phyloP scores from a whole-genome alignment of 2,113 vertebrate genomes.

The Apteryx mantelli region DNA sequence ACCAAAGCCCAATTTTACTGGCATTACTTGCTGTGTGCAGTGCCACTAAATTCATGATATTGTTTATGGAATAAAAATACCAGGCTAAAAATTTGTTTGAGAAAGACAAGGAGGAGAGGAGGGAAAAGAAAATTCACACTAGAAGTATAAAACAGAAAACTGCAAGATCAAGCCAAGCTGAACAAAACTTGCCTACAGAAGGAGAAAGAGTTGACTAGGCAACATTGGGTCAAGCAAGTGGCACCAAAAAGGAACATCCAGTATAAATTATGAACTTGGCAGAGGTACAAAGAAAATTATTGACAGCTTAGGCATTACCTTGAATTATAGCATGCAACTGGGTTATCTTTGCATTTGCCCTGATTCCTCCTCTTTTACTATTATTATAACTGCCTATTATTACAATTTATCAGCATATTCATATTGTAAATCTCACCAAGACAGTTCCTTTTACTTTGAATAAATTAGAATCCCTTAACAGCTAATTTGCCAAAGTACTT shows the following conservation, averaged over 20 bases:
- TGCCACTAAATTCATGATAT: background rate
- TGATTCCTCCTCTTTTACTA: background rate
- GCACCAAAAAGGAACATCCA: background rate
- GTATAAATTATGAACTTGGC: background rate
- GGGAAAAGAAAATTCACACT: background rate
- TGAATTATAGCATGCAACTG: background rate
- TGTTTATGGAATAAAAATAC: background rate
- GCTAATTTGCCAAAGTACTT: conserved; percentile 29
- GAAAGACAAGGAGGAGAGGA: background rate
- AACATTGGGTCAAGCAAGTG: background rate
- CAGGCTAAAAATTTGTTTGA: background rate
- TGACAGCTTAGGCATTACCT: background rate
- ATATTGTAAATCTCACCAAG: background rate
- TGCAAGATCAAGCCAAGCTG: background rate
- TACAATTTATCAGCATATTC: background rate
- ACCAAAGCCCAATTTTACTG: background rate
- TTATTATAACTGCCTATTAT: conserved; percentile 9
- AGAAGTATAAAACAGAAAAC: background rate
- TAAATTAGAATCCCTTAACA: background rate
- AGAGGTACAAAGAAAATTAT: background rate
- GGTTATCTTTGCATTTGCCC: background rate
- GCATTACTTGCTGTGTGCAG: background rate
- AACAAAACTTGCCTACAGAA: background rate
- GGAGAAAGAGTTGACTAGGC: background rate
- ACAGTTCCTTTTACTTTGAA: background rate